Conservation (phyloP, 2,797 vertebrate species). For the Harpagifer antarcticus region DNA sequence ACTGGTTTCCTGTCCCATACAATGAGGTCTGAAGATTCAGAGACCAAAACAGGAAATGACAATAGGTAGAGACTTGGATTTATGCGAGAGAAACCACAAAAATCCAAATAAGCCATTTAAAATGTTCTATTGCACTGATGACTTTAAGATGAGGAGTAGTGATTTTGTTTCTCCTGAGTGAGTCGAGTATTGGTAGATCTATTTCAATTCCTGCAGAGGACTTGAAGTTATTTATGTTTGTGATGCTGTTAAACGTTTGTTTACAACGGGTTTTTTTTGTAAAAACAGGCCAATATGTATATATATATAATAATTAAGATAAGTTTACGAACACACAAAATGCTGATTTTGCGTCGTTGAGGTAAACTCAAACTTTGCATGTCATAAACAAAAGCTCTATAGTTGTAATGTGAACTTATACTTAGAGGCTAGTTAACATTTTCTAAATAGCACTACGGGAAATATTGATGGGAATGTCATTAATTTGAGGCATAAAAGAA, state of each 20-base stretch:
- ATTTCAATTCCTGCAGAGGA: not conserved
- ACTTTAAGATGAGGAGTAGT: conserved; percentile 4
- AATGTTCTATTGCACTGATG: conserved; percentile 22
- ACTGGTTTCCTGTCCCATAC: conserved; percentile 70
- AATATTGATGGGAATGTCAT: not conserved
- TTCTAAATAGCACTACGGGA: not conserved
- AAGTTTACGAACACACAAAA: not conserved
- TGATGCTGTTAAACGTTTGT: conserved; percentile 19
- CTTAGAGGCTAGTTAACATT: not conserved
- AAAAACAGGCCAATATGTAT: not conserved
- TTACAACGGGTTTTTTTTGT: conserved; percentile 9
- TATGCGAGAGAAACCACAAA: conserved; percentile 34
- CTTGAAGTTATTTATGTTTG: not conserved
- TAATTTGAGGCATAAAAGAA: not conserved
- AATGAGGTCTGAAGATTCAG: conserved; percentile 47
- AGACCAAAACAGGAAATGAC: conserved; percentile 74
- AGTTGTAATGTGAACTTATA: no score
- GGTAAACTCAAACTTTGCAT: not conserved
- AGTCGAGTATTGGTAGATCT: conserved; percentile 1
- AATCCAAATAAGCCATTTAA: conserved; percentile 38
- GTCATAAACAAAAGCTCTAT: not conserved
- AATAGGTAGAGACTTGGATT: conserved; percentile 39
- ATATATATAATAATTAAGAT: conserved; percentile 9
- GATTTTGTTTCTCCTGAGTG: not conserved
- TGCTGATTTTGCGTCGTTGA: not conserved